Evolutionary conservation across 2,888 invertebrate species (phyloP).

Genomic region (Microctonus hyperodae): DNA sequence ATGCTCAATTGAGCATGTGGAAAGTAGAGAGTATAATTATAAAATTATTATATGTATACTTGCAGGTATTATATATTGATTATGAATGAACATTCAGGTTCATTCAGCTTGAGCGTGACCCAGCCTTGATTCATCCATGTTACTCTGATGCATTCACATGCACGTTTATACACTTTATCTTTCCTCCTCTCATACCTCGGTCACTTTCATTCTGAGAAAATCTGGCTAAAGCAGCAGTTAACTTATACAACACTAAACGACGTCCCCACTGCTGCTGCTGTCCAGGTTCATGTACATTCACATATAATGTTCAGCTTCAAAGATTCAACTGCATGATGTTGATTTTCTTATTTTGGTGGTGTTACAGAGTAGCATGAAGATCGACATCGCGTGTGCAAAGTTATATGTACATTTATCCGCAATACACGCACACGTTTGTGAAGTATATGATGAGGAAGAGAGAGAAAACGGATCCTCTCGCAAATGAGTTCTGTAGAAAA

Average conservation of each 20-base stretch:
- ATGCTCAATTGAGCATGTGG: too few relatives aligned
- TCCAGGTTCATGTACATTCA: constrained; percentile 3
- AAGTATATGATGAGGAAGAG: background rate
- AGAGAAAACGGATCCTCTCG: background rate
- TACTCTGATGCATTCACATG: background rate
- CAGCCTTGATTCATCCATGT: constrained; percentile 41
- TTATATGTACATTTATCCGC: constrained; percentile 27
- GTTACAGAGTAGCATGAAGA: constrained; percentile 32
- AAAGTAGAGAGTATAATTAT: too few relatives aligned
- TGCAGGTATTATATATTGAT: constrained; percentile 43
- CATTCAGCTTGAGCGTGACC: constrained; percentile 56
- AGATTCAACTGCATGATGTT: constrained; percentile 1
- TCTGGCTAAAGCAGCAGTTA: constrained; percentile 36
- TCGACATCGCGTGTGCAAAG: constrained; percentile 45
- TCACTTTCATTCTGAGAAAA: constrained; percentile 46
- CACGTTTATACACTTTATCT: background rate
- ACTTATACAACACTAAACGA: background rate
- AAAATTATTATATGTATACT: background rate
- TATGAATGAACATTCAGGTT: constrained; percentile 51
- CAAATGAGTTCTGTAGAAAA: constrained; percentile 14
- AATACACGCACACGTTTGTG: background rate
- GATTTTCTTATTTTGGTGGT: constrained; percentile 1
- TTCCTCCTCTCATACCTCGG: constrained; percentile 34
- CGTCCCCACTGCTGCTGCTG: background rate
- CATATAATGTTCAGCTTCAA: background rate